These are phyloP conservation scores for Drosophila silvestris DNA, from an alignment of 2,888 invertebrate species.

Conservation along the genomic window DNA sequence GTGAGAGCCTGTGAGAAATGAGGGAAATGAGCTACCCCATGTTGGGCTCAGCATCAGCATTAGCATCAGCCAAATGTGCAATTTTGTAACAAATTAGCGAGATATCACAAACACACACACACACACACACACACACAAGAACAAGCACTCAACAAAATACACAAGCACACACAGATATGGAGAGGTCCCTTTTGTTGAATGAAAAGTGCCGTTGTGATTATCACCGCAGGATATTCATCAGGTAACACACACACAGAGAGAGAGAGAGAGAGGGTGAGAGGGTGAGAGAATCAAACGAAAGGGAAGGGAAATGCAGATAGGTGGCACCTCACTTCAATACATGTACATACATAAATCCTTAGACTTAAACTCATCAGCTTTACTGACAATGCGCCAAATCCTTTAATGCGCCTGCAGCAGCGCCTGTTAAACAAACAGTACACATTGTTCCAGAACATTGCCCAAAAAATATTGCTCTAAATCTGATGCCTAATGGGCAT, in stretches of 20 bases:
- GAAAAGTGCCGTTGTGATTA: constrained; percentile 64
- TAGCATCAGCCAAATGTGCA: constrained; percentile 67
- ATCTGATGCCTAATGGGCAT: constrained; percentile 58
- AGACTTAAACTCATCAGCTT: constrained; percentile 37
- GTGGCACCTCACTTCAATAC: constrained; percentile 14
- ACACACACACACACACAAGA: neutral
- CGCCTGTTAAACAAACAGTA: constrained; percentile 25
- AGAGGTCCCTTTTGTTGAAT: constrained; percentile 37
- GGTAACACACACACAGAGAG: constrained; percentile 20
- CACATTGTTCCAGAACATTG: constrained; percentile 29
- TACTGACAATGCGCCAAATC: constrained; percentile 44
- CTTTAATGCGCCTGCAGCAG: constrained; percentile 61
- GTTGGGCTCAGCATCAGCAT: constrained; percentile 23
- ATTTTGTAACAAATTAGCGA: constrained; percentile 79
- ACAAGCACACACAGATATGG: constrained; percentile 2
- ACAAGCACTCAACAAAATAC: constrained; percentile 9
- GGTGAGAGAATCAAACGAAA: neutral
- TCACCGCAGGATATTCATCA: constrained; percentile 60
- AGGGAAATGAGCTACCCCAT: constrained; percentile 55
- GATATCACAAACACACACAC: constrained; percentile 26
- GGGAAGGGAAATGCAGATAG: constrained; percentile 7
- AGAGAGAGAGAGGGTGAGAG: neutral
- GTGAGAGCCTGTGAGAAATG: neutral
- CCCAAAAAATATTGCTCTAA: constrained; percentile 53
- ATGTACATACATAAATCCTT: constrained; percentile 35